Conservation (phyloP, 2,888 invertebrate genomes). For the Tetragnatha montana region DNA sequence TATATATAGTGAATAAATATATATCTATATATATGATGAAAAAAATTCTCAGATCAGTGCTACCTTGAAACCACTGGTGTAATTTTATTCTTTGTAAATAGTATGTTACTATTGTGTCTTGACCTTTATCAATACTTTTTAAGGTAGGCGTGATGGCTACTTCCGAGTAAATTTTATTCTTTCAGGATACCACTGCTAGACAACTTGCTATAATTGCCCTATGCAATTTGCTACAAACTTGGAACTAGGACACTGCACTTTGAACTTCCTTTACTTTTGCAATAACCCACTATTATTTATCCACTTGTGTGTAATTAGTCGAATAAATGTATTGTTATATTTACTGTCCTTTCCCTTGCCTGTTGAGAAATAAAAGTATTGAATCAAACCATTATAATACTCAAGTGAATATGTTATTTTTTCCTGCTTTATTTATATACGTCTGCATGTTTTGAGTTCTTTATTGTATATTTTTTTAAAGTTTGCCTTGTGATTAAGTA, state of each 20-base stretch:
- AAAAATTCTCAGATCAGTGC: constrained; percentile 61
- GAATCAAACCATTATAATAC: constrained; percentile 18
- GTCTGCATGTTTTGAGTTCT: constrained; percentile 49
- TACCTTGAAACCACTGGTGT: constrained; percentile 53
- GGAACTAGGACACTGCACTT: constrained; percentile 52
- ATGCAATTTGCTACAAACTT: constrained; percentile 56
- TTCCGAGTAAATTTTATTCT: constrained; percentile 48
- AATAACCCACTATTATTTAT: constrained; percentile 28
- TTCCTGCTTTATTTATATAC: constrained; percentile 53
- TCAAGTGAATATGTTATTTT: constrained; percentile 24
- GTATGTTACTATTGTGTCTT: constrained; percentile 64
- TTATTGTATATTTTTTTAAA: constrained; percentile 38
- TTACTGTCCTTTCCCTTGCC: constrained; percentile 14
- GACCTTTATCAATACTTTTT: constrained; percentile 62
- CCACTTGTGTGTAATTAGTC: constrained; percentile 42
- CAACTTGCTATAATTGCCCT: constrained; percentile 55
- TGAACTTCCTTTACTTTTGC: constrained; percentile 43
- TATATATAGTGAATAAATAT: constrained; percentile 71
- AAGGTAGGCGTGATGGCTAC: constrained; percentile 56
- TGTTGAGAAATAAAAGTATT: not conserved
- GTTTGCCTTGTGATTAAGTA: constrained; percentile 25
- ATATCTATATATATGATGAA: constrained; percentile 65
- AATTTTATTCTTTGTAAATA: constrained; percentile 71
- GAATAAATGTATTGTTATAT: constrained; percentile 50
- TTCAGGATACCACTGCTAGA: constrained; percentile 59